Base-by-base conservation (phyloP, 2,113 vertebrate genomes). In the Mesoclemmys tuberculata region DNA sequence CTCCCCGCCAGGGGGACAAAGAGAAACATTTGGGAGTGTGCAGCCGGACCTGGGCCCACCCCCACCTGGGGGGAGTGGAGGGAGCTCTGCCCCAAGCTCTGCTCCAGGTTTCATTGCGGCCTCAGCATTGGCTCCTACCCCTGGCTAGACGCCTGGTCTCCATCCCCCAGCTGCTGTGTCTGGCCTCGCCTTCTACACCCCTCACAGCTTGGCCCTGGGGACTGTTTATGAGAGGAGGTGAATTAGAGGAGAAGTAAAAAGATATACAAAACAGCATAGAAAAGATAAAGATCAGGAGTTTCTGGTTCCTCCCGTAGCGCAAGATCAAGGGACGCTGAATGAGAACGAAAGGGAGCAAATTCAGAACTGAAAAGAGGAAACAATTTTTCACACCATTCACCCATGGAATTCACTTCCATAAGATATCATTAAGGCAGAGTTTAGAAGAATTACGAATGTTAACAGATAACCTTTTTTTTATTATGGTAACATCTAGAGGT, bases 1-100 rank as follows among this genome's bases (percentile, higher is more conserved):
- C n/a, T 80, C 5, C 91, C 93, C 5, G 90, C 93, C 1, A 74
- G 91, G 91, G 93, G 93, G 93, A 83, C 93, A 93, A 26, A 82
- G 49, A 82, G 80, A 92, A 84, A 41, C 48, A 26, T 2, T 51
- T 51, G 49, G 49, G 3, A 11, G 49, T 12, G 49, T 51, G 13
- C 14, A 14, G 49, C 14, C 49, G 9, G 49, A 51, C 14, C 49
- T 10, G 49, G 49, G 49, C 49, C 49, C 14, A 14, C 49, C 10
- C 49, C 9, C 14, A 14, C 49, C 9, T 51, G 49, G 49, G 49
- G 46, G 46, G 46, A 46, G 46, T 46, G 46, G 49, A 51, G 49
- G 49, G 49, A 51, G 49, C 49, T 51, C 49, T 51, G 13, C 49
- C 49, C 49, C 14, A 14, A 51, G 12, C 49, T 51, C 49, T 51